Evolutionary conservation across 1,140 invertebrate genomes (phyloP).

Genomic region (Zaprionus taronus): DNA sequence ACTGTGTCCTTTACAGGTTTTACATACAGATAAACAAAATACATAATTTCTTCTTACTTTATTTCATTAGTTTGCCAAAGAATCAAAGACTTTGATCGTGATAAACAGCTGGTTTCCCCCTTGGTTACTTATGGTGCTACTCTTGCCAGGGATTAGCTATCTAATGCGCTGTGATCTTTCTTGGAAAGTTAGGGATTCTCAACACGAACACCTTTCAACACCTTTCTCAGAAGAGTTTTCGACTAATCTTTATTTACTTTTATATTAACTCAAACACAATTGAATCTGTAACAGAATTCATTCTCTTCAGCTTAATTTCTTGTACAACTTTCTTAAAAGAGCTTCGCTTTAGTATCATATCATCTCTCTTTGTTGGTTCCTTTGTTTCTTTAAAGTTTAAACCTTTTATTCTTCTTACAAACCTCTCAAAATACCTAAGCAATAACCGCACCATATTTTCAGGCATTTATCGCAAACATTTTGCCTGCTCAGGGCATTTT

Average conservation of each 20-base stretch:
- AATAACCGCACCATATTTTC: background rate
- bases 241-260: background rate
- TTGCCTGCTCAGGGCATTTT: background rate
- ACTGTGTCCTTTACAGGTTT: conserved; percentile 1
- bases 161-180: background rate
- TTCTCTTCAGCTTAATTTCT: too few species aligned
- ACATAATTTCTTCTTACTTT: conserved; percentile 29
- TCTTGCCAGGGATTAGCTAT: background rate
- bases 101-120: background rate
- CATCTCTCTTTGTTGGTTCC: background rate
- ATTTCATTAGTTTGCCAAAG: conserved; percentile 20
- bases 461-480: background rate
- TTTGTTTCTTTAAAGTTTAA: background rate
- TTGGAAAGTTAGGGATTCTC: background rate
- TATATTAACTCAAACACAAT: background rate
- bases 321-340: too few species aligned
- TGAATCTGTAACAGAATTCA: too few species aligned
- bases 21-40: conserved; percentile 41
- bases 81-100: conserved; percentile 3
- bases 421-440: background rate
- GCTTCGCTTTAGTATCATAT: too few species aligned
- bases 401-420: background rate
- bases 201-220: too few species aligned
- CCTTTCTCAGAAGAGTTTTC: too few species aligned
- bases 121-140: background rate